Conservation (phyloP, 2,797 vertebrate species). For the Holocentrus rufus region DNA sequence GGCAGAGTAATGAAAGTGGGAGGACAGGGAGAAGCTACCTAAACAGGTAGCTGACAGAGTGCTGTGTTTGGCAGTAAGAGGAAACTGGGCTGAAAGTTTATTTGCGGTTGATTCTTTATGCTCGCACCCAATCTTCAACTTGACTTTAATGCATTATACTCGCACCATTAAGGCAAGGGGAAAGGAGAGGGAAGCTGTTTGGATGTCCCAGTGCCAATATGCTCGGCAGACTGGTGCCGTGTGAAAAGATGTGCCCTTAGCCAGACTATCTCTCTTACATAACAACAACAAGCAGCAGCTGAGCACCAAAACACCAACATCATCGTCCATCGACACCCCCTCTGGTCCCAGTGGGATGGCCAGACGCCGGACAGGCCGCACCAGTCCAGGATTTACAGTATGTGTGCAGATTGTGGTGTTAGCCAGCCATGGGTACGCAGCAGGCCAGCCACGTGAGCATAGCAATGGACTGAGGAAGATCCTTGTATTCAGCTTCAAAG, state of each 20-base stretch:
- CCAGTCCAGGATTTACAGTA: conserved; percentile 9
- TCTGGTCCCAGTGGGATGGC: conserved; percentile 42
- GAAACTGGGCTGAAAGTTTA: conserved; percentile 30
- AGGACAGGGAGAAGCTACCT: conserved; percentile 18
- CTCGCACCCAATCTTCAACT: background rate
- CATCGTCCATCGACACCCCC: conserved; percentile 30
- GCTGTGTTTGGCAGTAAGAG: background rate
- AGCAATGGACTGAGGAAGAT: conserved; percentile 15
- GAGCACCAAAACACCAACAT: conserved; percentile 62
- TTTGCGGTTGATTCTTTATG: conserved; percentile 22
- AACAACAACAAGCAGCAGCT: conserved; percentile 69
- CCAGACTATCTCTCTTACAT: conserved; percentile 58
- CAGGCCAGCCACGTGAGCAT: conserved; percentile 33
- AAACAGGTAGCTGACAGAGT: conserved; percentile 31
- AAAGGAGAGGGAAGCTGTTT: conserved; percentile 27
- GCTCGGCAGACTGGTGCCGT: conserved; percentile 24
- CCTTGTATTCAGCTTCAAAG: conserved; percentile 15
- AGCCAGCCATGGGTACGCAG: conserved; percentile 18
- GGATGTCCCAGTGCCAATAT: conserved; percentile 4
- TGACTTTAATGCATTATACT: background rate
- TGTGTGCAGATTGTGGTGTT: conserved; percentile 26
- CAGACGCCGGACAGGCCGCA: conserved; percentile 33
- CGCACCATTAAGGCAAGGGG: conserved; percentile 14
- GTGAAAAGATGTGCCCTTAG: conserved; percentile 57
- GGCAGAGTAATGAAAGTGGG: conserved; percentile 22